Conservation (phyloP, 2,888 invertebrate genomes). For the Drosophila prostipennis region DNA sequence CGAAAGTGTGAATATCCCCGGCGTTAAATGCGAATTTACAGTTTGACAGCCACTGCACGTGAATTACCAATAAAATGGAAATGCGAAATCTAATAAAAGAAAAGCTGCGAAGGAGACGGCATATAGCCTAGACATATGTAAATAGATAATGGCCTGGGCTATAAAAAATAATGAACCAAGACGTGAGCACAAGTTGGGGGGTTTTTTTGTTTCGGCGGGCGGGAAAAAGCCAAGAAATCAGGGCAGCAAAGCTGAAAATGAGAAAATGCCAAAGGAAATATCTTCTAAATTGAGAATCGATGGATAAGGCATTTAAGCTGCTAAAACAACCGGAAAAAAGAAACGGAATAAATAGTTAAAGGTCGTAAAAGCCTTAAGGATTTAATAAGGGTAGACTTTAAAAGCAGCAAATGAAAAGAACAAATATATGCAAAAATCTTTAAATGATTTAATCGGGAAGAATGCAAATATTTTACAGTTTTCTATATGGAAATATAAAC, state of each 20-base stretch:
- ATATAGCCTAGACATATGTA: slow-evolving; percentile 58
- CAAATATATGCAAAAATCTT: too few species aligned
- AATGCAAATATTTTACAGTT: too few species aligned
- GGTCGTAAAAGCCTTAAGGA: background rate
- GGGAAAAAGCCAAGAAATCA: slow-evolving; percentile 29
- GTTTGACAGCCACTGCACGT: slow-evolving; percentile 55
- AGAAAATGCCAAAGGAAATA: slow-evolving; percentile 25
- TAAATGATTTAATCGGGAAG: too few species aligned
- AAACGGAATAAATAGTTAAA: slow-evolving; percentile 10
- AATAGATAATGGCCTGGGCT: slow-evolving; percentile 61
- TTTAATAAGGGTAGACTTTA: background rate
- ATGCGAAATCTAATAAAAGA: slow-evolving; percentile 35
- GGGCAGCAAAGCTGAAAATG: slow-evolving; percentile 34
- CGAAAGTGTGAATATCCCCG: slow-evolving; percentile 50
- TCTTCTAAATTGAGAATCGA: slow-evolving; percentile 44
- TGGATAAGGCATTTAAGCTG: slow-evolving; percentile 29
- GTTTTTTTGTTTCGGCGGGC: background rate
- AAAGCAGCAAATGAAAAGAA: too few species aligned
- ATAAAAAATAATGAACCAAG: slow-evolving; percentile 74
- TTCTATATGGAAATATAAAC: too few species aligned
- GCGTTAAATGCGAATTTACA: slow-evolving; percentile 71
- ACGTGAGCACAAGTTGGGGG: slow-evolving; percentile 12
- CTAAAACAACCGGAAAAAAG: slow-evolving; percentile 3
- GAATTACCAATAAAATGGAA: slow-evolving; percentile 44
- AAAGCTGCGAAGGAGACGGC: slow-evolving; percentile 1